Conservation (phyloP, 2,888 invertebrate species). For the Lithophane ornitopus region DNA sequence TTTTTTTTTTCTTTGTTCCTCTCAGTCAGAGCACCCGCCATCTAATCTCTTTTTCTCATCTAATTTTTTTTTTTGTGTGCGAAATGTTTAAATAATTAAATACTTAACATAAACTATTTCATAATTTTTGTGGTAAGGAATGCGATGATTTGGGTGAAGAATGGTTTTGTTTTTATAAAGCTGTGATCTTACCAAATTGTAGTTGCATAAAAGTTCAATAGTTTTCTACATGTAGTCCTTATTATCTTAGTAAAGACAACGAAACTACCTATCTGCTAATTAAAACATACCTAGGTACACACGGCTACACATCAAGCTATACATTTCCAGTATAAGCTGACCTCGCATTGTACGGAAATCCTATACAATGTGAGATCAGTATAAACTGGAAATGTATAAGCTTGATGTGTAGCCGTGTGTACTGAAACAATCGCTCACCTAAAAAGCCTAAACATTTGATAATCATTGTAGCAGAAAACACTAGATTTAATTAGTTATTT, state of each 20-base stretch:
- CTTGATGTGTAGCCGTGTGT: too few species aligned
- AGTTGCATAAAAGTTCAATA: neutral
- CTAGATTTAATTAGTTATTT: neutral
- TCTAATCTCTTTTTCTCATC: too few species aligned
- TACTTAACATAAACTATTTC: constrained; percentile 5
- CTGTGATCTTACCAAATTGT: neutral
- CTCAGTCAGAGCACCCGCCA: too few species aligned
- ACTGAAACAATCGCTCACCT: too few species aligned
- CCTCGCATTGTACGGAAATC: too few species aligned
- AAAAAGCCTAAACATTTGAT: neutral
- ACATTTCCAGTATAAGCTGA: too few species aligned
- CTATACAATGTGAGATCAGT: too few species aligned
- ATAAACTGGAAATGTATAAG: too few species aligned
- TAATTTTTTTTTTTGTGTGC: too few species aligned
- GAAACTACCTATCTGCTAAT: neutral
- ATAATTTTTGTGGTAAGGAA: constrained; percentile 1
- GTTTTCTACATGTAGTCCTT: neutral
- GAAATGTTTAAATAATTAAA: too few species aligned
- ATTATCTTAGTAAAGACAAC: neutral
- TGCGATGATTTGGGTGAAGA: neutral
- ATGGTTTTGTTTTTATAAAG: neutral
- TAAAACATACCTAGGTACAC: neutral
- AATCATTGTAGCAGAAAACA: neutral
- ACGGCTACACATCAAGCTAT: too few species aligned
- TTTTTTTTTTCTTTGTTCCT: too few species aligned